These are phyloP conservation scores for Andrena praecox DNA, from an alignment of 2,888 invertebrate genomes.

Conservation along the genomic window DNA sequence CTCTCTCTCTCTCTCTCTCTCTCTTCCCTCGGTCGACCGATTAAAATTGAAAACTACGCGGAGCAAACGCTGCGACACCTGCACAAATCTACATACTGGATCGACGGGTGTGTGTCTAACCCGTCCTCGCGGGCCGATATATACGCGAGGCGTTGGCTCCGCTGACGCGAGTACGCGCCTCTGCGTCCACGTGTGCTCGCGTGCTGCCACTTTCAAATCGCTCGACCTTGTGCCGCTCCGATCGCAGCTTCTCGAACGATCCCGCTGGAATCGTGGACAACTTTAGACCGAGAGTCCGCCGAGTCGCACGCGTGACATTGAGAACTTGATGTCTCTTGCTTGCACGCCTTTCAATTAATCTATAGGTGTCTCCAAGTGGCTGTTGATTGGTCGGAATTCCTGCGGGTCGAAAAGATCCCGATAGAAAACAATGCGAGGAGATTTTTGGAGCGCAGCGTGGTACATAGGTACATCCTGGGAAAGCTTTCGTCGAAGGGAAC, in stretches of 20 bases:
- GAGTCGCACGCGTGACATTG: neutral
- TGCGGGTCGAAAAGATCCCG: no score
- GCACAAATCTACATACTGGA: constrained; percentile 79
- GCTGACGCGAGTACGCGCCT: constrained; percentile 17
- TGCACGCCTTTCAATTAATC: neutral
- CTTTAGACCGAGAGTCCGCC: neutral
- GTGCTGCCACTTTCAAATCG: constrained; percentile 55
- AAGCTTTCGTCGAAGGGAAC: no score
- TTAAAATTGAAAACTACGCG: constrained; percentile 77
- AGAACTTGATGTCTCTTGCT: neutral
- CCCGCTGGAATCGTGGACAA: constrained; percentile 1
- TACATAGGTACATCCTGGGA: no score
- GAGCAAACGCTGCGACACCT: constrained; percentile 74
- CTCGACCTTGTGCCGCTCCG: constrained; percentile 42
- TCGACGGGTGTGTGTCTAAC: constrained; percentile 72
- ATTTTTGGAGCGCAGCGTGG: no score
- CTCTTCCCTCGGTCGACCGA: constrained; percentile 37
- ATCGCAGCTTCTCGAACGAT: constrained; percentile 40
- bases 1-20: constrained; percentile 3
- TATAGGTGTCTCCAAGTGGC: no score
- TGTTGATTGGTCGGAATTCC: no score
- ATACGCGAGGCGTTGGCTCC: constrained; percentile 47
- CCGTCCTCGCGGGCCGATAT: constrained; percentile 48
- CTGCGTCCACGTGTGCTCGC: constrained; percentile 37
- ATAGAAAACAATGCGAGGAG: no score